Base-by-base conservation (phyloP, 1,140 invertebrate genomes). In the Venustaconcha ellipsiformis region DNA sequence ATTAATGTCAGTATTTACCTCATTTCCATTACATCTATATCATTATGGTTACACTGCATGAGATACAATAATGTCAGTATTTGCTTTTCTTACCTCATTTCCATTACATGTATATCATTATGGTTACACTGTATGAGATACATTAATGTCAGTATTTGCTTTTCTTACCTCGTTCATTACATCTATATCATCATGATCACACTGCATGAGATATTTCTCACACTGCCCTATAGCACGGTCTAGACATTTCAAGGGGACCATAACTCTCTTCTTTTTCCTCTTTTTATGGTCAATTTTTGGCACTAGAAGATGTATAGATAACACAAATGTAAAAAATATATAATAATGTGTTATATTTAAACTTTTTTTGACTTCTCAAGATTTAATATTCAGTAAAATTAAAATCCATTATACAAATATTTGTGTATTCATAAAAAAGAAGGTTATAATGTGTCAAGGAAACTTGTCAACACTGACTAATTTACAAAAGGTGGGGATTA, bases 111-210 rank as follows among this genome's bases (percentile, higher is more conserved):
- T 30, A 2, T 4, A 30, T 30, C 26, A 30, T 23, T 23, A 23
- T 30, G 26, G 4, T 30, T 4, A 30, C 26, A 30, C 26, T 30
- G 26, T 2, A 30, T 30, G 26, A 30, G 30, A 73, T 56, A 13
- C 48, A 56, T 17, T 71, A 30, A 23, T 26, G 14, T 1, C 15
- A 18, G 3, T n/a, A 57, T 71, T 8, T 59, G 4, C 14, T 30
- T 30, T n/a, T 72, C 80, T 79, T 78, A 86, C 87, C 69, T 86
- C 80, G 71, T 74, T 72, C 23, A 76, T 74, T 12, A 76, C 74
- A 89, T 97, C 96, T 60, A 97, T 95, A 85, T 97, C 96, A 83
- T 95, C 94, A 89, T 97, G 95, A 55, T 93, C 92, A 76, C 94
- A 93, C 78, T 92, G 93, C 20, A 92, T 92, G 12, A 97, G 91